A percentile compares a stretch with the other conserved stretches of the same genome.
These are phyloP conservation scores for Ypsolopha scabrella DNA, from an alignment of 2,888 invertebrate genomes.

Conservation along the genomic window DNA sequence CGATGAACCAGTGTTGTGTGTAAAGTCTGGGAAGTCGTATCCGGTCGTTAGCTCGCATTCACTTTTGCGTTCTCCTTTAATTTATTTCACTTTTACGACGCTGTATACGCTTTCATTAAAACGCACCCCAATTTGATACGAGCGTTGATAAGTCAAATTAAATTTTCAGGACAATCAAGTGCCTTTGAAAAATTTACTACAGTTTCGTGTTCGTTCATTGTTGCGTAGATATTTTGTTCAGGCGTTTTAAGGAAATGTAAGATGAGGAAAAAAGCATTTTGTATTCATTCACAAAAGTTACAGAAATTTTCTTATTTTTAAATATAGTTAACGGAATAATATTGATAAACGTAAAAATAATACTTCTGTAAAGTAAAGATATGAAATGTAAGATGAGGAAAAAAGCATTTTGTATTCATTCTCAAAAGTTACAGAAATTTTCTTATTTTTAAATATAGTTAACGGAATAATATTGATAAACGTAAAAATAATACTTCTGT, in stretches of 20 bases:
- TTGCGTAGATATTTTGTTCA: constrained; percentile 21
- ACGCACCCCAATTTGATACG: background rate
- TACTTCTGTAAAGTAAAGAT: too few relatives aligned
- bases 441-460: too few relatives aligned
- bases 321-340: too few relatives aligned
- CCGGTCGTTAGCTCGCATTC: constrained; percentile 18
- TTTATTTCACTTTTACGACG: constrained; percentile 2
- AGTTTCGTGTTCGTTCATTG: constrained; percentile 15
- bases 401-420: too few relatives aligned
- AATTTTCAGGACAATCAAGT: constrained; percentile 13
- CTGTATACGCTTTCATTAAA: constrained; percentile 2
- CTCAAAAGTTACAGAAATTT: too few relatives aligned
- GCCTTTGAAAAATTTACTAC: constrained; percentile 18
- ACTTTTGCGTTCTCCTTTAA: constrained; percentile 14
- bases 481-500: too few relatives aligned
- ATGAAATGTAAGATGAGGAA: background rate
- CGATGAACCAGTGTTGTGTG: background rate
- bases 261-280: too few relatives aligned
- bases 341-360: too few relatives aligned
- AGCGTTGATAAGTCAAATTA: background rate
- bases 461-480: too few relatives aligned
- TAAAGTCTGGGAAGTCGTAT: constrained; percentile 20
- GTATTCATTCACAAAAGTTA: too few relatives aligned
- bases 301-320: too few relatives aligned
- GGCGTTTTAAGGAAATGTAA: constrained; percentile 14